Base-by-base conservation (phyloP, 2,888 invertebrate genomes). In the Patella depressa region DNA sequence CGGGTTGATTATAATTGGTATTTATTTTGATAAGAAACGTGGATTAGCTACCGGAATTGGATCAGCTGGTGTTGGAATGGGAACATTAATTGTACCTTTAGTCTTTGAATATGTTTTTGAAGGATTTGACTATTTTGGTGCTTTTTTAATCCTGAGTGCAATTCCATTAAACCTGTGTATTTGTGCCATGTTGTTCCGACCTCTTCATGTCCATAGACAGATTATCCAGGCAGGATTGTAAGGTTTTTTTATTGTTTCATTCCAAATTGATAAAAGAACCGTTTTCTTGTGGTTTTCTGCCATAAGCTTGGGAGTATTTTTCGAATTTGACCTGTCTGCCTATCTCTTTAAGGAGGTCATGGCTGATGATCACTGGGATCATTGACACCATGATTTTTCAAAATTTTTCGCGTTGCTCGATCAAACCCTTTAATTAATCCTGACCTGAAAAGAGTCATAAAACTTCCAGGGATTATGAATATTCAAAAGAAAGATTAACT, bases 51-150 rank as follows among this genome's bases (percentile, higher is more conserved):
- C 84, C 9, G 88, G 88, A 24, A 55, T 88, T 9, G 77, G 85
- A 0, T 85, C 88, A 1, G 83, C 87, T 17, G 89, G 89, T 12
- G 88, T 89, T 59, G 88, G 87, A 2, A 73, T 86, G 2, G 88
- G 88, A 12, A 84, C 86, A 71, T 87, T 88, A 77, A n/a, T 83
- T 2, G 77, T 87, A 9, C 87, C 87, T 0, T 84, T 85, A 0
- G 34, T 86, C 2, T 76, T 86, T 19, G 85, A 88, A 65, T 74
- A 78, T 1, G 45, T 85, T 3, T 85, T 88, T 74, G 82, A 80
- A 11, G 72, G 80, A 15, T 86, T 85, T 79, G 86, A 85, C 4
- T 87, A 81, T 77, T 75, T 78, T 65, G 88, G 87, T 4, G 82
- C 86, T 0, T 87, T 88, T 81, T 59, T 87, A 9, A 75, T 88